A percentile compares a stretch with the other conserved stretches of the same genome.
phyloP scores from a whole-genome alignment of 2,888 invertebrate species.

The Nomada ferruginata region DNA sequence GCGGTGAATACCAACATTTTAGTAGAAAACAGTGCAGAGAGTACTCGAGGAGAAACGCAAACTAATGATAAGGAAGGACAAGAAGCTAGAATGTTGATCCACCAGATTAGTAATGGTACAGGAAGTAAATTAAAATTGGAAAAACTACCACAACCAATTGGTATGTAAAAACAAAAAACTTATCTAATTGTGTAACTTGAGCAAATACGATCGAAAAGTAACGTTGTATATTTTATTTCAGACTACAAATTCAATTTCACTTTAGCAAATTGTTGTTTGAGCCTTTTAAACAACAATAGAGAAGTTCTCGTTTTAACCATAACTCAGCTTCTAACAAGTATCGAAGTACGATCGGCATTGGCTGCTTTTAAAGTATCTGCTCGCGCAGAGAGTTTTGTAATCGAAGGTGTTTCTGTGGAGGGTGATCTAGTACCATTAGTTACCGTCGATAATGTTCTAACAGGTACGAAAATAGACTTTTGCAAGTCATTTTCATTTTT shows the following conservation, averaged over 20 bases:
- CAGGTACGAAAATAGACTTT: slow-evolving; percentile 75
- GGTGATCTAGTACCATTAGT: slow-evolving; percentile 90
- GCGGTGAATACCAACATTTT: slow-evolving; percentile 66
- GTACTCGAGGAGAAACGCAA: slow-evolving; percentile 37
- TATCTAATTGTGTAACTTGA: not conserved
- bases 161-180: slow-evolving; percentile 76
- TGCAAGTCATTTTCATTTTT: not conserved
- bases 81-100: slow-evolving; percentile 25
- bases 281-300: slow-evolving; percentile 88
- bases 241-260: slow-evolving; percentile 92
- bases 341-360: slow-evolving; percentile 89
- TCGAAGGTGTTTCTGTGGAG: slow-evolving; percentile 90
- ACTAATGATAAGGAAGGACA: slow-evolving; percentile 4
- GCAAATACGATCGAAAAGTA: not conserved
- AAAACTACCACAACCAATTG: slow-evolving; percentile 87
- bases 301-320: slow-evolving; percentile 90
- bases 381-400: slow-evolving; percentile 90
- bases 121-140: slow-evolving; percentile 78
- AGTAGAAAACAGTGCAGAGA: slow-evolving; percentile 75
- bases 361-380: slow-evolving; percentile 89
- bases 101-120: slow-evolving; percentile 43
- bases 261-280: slow-evolving; percentile 89
- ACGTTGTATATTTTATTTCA: slow-evolving; percentile 80
- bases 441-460: slow-evolving; percentile 86
- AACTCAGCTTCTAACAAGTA: slow-evolving; percentile 89